Evolutionary conservation across 2,797 vertebrate species (phyloP), one percentile per base, ranked within the genome.

Genomic region (Atherinosoma microstoma): DNA sequence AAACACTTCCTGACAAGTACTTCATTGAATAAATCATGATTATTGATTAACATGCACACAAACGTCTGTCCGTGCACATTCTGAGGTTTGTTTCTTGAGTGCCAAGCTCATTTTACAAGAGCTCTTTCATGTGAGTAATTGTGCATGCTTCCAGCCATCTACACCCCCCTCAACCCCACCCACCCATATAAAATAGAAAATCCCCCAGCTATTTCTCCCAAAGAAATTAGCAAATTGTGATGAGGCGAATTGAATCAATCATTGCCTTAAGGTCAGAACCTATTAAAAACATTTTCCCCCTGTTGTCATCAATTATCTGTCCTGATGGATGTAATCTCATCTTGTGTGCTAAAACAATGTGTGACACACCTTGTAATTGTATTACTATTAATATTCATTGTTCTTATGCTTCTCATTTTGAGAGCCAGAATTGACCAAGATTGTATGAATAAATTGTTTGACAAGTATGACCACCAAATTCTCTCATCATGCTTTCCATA

Each of bases 1-100:
- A 85, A 87, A 87, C 80, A 82, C 84, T 91, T 89, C 88, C 91
- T 92, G 87, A 92, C 88, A 87, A 87, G 89, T 81, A 77, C 88
- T 91, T 84, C 87, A 92, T 80, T 92, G 84, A 93, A 92, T 92
- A 93, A 94, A 93, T 94, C 79, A 94, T 90, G 91, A 87, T 78
- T 93, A 93, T 93, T 93, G 91, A 94, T 95, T 94, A 93, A 91
- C 87, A 90, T 89, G 92, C 91, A 90, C 78, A 83, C 77, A 79
- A 80, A 79, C 81, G 84, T 76, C 70, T 78, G 85, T 85, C 73
- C 66, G 34, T 68, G 86, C 82, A 88, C 76, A 84, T 87, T 88
- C 83, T 57, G 88, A 87, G 85, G 89, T 92, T 91, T 92, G 88
- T 88, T 83, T 89, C 89, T 87, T 74, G 84, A 92, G 90, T 86